phyloP scores from a whole-genome alignment of 2,797 vertebrate genomes.

The Nannoperca obscura region DNA sequence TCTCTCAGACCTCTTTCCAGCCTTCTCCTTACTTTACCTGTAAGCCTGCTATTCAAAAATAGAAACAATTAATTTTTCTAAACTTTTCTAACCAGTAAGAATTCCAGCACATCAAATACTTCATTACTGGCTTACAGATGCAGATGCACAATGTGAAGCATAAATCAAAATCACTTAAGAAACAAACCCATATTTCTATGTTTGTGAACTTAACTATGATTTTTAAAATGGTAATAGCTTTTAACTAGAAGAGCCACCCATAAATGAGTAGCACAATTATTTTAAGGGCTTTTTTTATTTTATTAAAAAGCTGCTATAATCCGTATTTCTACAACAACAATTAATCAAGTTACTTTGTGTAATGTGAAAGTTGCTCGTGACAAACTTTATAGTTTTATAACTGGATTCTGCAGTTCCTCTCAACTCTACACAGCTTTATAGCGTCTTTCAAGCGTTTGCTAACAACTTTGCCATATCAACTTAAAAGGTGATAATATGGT shows the following conservation, averaged over 20 bases:
- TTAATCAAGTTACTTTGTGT: neutral
- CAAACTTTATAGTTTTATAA: too few species aligned
- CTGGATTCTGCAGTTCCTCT: neutral
- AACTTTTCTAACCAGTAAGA: neutral
- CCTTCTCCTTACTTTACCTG: neutral
- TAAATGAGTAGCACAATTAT: neutral
- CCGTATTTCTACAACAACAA: neutral
- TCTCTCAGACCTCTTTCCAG: slow-evolving; percentile 23
- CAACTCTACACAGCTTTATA: neutral
- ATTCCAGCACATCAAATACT: neutral
- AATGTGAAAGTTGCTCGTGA: too few species aligned
- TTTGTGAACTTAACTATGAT: neutral
- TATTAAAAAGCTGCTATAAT: neutral
- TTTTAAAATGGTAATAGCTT: neutral
- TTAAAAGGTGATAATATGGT: neutral
- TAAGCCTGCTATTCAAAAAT: neutral
- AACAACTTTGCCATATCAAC: neutral
- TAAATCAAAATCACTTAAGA: too few species aligned
- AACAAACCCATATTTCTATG: neutral
- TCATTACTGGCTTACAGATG: neutral
- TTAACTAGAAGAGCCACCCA: neutral
- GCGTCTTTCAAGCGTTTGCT: neutral
- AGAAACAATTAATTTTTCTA: neutral
- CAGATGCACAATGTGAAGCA: neutral
- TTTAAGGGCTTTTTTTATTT: neutral